These are phyloP conservation scores for Loxodonta africana DNA, from an alignment of 2,113 vertebrate species.

Conservation along the genomic window DNA sequence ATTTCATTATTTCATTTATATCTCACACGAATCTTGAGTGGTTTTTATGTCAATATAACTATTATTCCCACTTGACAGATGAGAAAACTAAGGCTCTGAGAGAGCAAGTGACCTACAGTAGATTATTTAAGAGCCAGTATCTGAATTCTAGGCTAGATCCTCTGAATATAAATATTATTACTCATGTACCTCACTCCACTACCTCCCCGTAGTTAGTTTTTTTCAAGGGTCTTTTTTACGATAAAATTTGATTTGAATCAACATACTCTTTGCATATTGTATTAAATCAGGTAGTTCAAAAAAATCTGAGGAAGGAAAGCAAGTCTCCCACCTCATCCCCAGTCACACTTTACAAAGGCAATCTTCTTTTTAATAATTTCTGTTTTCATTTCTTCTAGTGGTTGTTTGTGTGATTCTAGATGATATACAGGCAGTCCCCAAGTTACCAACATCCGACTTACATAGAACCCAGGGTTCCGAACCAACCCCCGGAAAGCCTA, in stretches of 20 bases:
- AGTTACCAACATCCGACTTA: no score
- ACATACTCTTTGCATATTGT: neutral
- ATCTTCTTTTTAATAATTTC: neutral
- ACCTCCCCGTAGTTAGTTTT: neutral
- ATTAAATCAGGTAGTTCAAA: conserved; percentile 18
- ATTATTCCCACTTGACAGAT: neutral
- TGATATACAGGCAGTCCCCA: neutral
- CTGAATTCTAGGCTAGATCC: neutral
- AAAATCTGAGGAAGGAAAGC: conserved; percentile 27
- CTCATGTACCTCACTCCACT: neutral
- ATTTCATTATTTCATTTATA: conserved; percentile 40
- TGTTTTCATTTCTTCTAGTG: conserved; percentile 20
- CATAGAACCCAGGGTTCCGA: no score
- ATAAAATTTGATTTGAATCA: conserved; percentile 44
- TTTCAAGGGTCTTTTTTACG: neutral
- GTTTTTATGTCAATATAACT: neutral
- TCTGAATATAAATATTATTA: neutral
- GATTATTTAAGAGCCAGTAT: neutral
- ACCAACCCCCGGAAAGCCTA: no score
- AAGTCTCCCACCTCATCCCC: neutral
- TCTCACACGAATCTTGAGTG: neutral
- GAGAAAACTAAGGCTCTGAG: conserved; percentile 1
- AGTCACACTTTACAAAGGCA: neutral
- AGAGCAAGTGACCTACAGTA: neutral
- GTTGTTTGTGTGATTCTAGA: neutral